Evolutionary conservation across 2,888 invertebrate genomes (phyloP), one percentile per base, ranked within the genome.

Genomic region (Campoplex nolae): DNA sequence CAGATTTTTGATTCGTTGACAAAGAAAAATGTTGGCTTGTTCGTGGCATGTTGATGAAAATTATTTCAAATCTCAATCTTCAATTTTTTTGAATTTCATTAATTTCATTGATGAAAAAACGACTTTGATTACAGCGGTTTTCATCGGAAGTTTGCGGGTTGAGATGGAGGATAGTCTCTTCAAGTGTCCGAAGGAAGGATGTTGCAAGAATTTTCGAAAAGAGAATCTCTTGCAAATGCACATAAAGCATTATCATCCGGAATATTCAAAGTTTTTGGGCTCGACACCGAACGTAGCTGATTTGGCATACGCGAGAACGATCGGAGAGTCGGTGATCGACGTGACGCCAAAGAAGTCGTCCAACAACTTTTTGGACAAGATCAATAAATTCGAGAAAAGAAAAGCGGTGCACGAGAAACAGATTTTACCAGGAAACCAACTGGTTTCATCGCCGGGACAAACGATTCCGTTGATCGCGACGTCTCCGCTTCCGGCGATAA

Each of bases 151-250:
- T 75, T 90, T 94, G 38, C 92, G 94, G 28, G 96, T 97, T 0
- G 96, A 97, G 94, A 95, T 97, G 88, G 96, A 97, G 74, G 97
- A 97, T 77, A 97, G 95, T 87, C 95, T 95, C 18, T 96, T 95
- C 89, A 95, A 95, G 51, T 98, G 98, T 92, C 98, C 98, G 0
- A 97, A 97, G 73, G 97, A 97, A 87, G 97, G 97, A 1, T 99
- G 99, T 93, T 96, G 96, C 76, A 99, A 99, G 94, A 97, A 97
- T 90, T 99, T 98, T 93, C 96, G 99, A 7, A 98, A 98, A 93
- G 98, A 98, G 92, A 98, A 97, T 88, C 96, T 99, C 75, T 95
- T 99, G 11, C 97, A 97, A 95, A 98, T 98, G 96, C 99, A 99
- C 93, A 97, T 99, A 65, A 99, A 99, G 92, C 98, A 99, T 94